Evolutionary conservation across 2,113 vertebrate genomes (phyloP).

Genomic region (Oryzias javanicus): DNA sequence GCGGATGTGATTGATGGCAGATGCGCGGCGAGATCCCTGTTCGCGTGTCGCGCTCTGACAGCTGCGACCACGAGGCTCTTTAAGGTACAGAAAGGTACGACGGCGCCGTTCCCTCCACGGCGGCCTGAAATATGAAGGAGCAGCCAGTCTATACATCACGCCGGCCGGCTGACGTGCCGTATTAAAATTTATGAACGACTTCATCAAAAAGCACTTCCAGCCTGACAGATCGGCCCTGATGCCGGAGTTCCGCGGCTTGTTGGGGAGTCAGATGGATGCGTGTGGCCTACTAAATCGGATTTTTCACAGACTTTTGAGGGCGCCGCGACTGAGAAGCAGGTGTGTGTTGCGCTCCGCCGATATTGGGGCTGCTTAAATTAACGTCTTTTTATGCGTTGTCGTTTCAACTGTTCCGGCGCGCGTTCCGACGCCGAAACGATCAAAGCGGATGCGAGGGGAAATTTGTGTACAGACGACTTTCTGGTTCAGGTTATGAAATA

Average conservation of each 20-base stretch:
- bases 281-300: not conserved
- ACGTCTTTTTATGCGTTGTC: too few relatives aligned
- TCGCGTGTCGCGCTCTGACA: constrained; percentile 10
- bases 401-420: too few relatives aligned
- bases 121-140: constrained; percentile 94
- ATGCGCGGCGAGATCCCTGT: constrained; percentile 8
- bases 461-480: constrained; percentile 78
- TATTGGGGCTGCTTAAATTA: too few relatives aligned
- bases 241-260: constrained; percentile 91
- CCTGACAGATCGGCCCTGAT: constrained; percentile 93
- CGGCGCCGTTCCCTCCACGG: constrained; percentile 64
- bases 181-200: constrained; percentile 99
- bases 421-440: too few relatives aligned
- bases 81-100: constrained; percentile 58
- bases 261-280: constrained; percentile 89
- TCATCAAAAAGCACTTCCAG: constrained; percentile 98
- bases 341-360: too few relatives aligned
- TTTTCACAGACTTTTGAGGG: too few relatives aligned
- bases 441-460: constrained; percentile 5
- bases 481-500: constrained; percentile 90
- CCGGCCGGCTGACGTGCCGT: constrained; percentile 90
- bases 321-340: too few relatives aligned
- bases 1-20: constrained; percentile 1
- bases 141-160: constrained; percentile 89
- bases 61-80: constrained; percentile 32